These are phyloP conservation scores for Myopa testacea DNA, from an alignment of 2,888 invertebrate species.

Conservation along the genomic window DNA sequence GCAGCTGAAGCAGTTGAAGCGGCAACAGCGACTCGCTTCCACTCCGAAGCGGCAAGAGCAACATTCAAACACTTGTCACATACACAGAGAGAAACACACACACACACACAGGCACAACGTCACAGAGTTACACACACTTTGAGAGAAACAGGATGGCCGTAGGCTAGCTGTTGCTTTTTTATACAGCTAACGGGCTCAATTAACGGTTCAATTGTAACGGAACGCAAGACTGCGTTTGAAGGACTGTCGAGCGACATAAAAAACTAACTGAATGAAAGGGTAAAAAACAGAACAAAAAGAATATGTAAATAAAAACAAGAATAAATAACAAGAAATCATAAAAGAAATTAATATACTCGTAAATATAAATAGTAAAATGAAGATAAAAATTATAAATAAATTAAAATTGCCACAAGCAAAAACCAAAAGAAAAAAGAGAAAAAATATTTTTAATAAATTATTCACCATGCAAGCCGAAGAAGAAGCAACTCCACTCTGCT, in stretches of 20 bases:
- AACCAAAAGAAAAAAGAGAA: no score
- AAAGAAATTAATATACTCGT: no score
- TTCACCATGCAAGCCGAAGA: no score
- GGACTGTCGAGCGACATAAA: neutral
- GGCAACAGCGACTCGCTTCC: neutral
- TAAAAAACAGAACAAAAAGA: neutral
- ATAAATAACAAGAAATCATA: no score
- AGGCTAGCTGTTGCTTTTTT: slow-evolving; percentile 1
- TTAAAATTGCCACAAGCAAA: no score
- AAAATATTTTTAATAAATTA: no score
- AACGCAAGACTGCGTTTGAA: slow-evolving; percentile 5
- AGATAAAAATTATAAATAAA: neutral
- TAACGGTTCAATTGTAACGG: slow-evolving; percentile 20
- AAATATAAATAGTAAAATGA: neutral
- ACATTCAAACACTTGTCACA: neutral
- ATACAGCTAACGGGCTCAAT: slow-evolving; percentile 13
- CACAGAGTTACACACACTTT: neutral
- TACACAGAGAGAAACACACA: neutral
- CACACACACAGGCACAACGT: neutral
- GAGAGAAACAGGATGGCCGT: neutral
- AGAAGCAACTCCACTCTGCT: no score
- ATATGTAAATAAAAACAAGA: no score
- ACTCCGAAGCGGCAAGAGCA: neutral
- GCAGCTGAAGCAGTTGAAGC: neutral
- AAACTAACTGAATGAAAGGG: neutral